A percentile compares a stretch with the other conserved stretches of the same genome.
phyloP scores from a whole-genome alignment of 2,797 vertebrate species.

The Thripadectes ignobilis region DNA sequence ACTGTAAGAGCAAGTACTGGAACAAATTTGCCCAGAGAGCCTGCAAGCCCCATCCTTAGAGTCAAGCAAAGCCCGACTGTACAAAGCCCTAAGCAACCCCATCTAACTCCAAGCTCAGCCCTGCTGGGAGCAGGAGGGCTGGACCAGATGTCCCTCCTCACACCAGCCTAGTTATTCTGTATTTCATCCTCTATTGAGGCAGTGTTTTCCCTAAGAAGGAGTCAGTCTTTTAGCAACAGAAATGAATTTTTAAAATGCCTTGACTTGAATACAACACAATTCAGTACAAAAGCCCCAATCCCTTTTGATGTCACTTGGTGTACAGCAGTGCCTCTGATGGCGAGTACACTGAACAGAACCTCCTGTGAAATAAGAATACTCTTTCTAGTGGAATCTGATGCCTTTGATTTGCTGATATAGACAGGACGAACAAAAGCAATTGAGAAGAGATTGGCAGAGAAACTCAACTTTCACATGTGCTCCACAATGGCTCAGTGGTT shows the following conservation, averaged over 20 bases:
- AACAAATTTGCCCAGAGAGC: background rate
- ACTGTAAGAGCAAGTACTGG: background rate
- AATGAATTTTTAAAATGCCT: background rate
- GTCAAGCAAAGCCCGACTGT: background rate
- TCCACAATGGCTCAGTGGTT: constrained; percentile 23
- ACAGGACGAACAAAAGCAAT: background rate
- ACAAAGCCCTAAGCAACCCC: background rate
- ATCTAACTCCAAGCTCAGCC: background rate
- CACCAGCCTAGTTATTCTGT: background rate
- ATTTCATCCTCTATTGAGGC: background rate
- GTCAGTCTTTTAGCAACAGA: background rate
- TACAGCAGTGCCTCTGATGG: background rate
- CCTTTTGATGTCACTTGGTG: background rate
- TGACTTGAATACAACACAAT: background rate
- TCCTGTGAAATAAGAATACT: background rate
- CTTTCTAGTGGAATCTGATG: background rate
- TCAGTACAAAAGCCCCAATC: background rate
- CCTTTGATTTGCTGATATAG: background rate
- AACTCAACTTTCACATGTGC: background rate
- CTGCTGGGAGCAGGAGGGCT: background rate
- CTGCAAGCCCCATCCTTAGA: background rate
- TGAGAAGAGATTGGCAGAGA: background rate
- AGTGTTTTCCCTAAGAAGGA: background rate
- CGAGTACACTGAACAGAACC: background rate
- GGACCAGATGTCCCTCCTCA: background rate